Evolutionary conservation across 64 coral and sea anemone species (phyloP).

Genomic region (Montipora efflorescens): DNA sequence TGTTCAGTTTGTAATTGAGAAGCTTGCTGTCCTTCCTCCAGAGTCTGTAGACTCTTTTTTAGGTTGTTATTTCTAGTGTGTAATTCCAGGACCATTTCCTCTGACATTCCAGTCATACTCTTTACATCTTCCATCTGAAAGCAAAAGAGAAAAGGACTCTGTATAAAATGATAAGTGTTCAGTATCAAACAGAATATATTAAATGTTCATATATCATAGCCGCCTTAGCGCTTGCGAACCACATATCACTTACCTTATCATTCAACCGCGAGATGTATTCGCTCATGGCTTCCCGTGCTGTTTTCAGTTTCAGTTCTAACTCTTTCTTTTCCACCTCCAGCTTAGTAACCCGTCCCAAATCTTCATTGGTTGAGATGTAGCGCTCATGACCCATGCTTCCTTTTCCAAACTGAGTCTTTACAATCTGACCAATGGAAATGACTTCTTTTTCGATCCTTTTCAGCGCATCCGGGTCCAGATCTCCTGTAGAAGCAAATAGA

Average conservation of each 20-base stretch:
- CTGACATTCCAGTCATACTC: slow-evolving; percentile 71
- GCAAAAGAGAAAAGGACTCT: background rate
- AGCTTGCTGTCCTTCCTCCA: slow-evolving; percentile 84
- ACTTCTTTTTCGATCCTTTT: slow-evolving; percentile 88
- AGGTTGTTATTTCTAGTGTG: slow-evolving; percentile 73
- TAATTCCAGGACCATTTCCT: slow-evolving; percentile 76
- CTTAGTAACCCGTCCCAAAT: slow-evolving; percentile 43
- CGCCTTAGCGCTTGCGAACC: background rate
- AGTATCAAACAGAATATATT: no score
- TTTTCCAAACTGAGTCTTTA: slow-evolving; percentile 70
- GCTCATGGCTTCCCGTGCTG: slow-evolving; percentile 84
- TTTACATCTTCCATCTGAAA: slow-evolving; percentile 71
- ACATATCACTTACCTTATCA: slow-evolving; percentile 67
- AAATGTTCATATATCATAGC: no score
- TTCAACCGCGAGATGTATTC: slow-evolving; percentile 78
- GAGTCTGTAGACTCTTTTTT: slow-evolving; percentile 61
- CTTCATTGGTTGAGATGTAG: slow-evolving; percentile 28
- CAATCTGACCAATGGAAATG: slow-evolving; percentile 69
- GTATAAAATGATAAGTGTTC: background rate
- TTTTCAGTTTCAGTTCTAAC: slow-evolving; percentile 78
- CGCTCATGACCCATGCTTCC: slow-evolving; percentile 20
- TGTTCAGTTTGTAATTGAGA: slow-evolving; percentile 88
- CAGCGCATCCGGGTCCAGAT: slow-evolving; percentile 67
- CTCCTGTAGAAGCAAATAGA: slow-evolving; percentile 17
- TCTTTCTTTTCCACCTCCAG: slow-evolving; percentile 84